Percentiles rank a stretch among this genome's conserved stretches.
phyloP scores from a whole-genome alignment of 2,797 vertebrate genomes.

The Eulemur rubriventer region DNA sequence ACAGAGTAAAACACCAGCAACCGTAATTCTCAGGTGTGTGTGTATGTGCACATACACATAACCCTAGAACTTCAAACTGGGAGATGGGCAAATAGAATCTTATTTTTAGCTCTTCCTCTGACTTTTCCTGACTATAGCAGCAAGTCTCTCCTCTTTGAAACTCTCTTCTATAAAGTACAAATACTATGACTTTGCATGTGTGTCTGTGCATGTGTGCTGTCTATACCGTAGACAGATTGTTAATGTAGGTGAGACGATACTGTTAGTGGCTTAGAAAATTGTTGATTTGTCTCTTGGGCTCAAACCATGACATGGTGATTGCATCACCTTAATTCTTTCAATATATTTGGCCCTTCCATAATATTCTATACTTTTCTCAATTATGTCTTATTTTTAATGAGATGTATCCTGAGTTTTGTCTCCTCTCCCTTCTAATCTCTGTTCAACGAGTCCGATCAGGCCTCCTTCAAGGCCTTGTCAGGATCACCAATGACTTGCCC shows the following conservation, averaged over 20 bases:
- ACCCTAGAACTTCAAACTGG: not conserved
- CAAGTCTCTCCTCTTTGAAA: not conserved
- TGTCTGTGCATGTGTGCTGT: not conserved
- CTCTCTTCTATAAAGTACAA: not conserved
- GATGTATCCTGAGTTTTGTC: not conserved
- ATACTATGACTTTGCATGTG: not conserved
- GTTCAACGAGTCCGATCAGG: not conserved
- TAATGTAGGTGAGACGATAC: not conserved
- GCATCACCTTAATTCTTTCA: not conserved
- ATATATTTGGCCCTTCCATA: not conserved
- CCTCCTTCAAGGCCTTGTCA: not conserved
- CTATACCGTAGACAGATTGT: not conserved
- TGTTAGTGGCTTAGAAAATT: not conserved
- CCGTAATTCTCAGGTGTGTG: not conserved
- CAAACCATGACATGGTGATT: not conserved
- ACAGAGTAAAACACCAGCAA: not conserved
- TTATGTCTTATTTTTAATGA: not conserved
- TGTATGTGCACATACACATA: fast-evolving
- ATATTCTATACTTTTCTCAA: not conserved
- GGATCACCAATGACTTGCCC: not conserved
- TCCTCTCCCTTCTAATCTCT: not conserved
- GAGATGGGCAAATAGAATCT: not conserved
- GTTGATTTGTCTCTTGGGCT: not conserved
- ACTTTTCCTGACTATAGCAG: not conserved
- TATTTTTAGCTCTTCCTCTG: not conserved